Evolutionary conservation across 1,140 invertebrate genomes (phyloP), one percentile per base, ranked within the genome.

Genomic region (Protaetia brevitarsis): DNA sequence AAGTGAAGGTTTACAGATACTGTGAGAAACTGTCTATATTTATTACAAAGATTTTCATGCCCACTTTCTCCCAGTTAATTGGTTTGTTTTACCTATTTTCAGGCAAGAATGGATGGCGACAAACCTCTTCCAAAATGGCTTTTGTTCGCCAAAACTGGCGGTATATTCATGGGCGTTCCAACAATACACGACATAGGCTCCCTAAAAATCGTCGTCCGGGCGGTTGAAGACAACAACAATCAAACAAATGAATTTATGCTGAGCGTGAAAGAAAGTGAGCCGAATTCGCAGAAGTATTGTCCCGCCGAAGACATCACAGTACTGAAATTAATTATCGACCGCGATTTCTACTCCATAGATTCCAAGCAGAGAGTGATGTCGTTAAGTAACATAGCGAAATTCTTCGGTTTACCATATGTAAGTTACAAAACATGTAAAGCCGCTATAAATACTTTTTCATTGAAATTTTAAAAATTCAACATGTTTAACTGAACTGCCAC

Each of bases 371-470:
- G 80, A 69, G 79, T 82, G 28, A 76, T 80, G 27, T 79, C 82
- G 23, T 73, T 86, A 37, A 82, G 82, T 51, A 84, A 83, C 71
- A 79, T 83, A 23, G 82, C 80, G 1, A 80, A 81, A 65, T 82
- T 83, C 73, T 78, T 84, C 26, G 81, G 80, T 68, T 74, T 85
- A 30, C 77, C 81, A 51, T 73, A 79, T 79, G 87, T 82, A 82
- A 81, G 76, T 74, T n/a, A n/a, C n/a, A n/a, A 66, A 58, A 31
- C 1, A 34, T 34, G 13, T 34, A 34, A 1, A 34, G 31, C n/a
- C n/a, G n/a, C n/a, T n/a, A 30, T 16, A 62, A 41, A 34, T 29
- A 62, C 63, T 68, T 57, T 26, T 68, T 34, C 29, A 58, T n/a
- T 1, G 11, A 10, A 68, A n/a, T 27, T 41, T 61, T 68, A 31